phyloP scores from a whole-genome alignment of 2,113 vertebrate genomes.

The Phalacrocorax aristotelis region DNA sequence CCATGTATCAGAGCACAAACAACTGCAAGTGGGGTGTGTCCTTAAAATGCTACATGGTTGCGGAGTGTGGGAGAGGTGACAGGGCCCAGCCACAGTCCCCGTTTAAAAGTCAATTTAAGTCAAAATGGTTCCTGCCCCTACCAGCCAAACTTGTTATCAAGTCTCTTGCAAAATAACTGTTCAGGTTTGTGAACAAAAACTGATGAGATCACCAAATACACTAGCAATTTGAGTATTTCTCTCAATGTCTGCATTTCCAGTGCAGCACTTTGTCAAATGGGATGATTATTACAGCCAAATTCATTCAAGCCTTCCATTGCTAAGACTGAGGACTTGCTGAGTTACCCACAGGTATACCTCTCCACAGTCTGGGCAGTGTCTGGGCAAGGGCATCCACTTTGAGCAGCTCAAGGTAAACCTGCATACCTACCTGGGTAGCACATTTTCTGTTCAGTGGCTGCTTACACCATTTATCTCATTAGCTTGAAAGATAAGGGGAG shows the following conservation, averaged over 20 bases:
- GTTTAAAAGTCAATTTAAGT: background rate
- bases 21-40: rapidly evolving
- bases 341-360: rapidly evolving
- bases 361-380: rapidly evolving
- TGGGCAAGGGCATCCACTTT: rapidly evolving
- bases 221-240: background rate
- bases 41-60: rapidly evolving
- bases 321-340: background rate
- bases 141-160: background rate
- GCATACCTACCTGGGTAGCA: rapidly evolving
- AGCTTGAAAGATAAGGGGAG: background rate
- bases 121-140: background rate
- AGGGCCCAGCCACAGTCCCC: background rate
- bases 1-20: background rate
- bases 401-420: background rate
- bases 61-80: background rate
- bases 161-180: background rate
- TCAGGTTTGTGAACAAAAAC: background rate
- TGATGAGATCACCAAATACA: background rate
- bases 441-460: background rate
- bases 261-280: background rate
- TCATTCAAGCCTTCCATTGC: background rate
- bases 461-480: background rate
- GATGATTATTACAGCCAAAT: background rate
- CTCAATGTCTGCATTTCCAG: background rate